Percentiles rank a stretch among this genome's conserved stretches.
Conservation (phyloP, 1,140 invertebrate species). For the Achatina immaculata region DNA sequence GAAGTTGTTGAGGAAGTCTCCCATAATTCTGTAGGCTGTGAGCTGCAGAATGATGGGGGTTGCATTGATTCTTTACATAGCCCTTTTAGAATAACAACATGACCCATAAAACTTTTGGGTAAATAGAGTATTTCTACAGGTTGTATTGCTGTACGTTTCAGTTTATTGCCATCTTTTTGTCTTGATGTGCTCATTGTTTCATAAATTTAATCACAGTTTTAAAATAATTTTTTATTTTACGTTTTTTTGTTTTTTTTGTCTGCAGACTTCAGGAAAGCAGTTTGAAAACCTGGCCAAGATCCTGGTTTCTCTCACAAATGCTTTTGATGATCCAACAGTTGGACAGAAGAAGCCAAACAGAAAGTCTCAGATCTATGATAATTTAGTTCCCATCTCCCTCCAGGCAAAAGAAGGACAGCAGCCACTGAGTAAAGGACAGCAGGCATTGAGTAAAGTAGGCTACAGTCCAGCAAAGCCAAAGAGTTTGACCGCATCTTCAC, state of each 20-base stretch:
- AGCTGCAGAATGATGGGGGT: no score
- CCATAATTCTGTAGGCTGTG: no score
- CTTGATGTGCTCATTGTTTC: no score
- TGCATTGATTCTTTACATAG: no score
- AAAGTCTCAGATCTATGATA: conserved; percentile 65
- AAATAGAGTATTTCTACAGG: no score
- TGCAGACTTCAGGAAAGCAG: conserved; percentile 64
- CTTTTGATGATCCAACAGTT: conserved; percentile 70
- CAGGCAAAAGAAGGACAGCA: conserved; percentile 10
- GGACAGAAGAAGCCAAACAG: conserved; percentile 50
- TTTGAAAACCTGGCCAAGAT: conserved; percentile 72
- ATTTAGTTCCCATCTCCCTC: conserved; percentile 46
- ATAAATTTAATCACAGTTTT: no score
- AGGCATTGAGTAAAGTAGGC: neutral
- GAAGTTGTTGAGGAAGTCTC: no score
- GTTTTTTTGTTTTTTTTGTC: neutral
- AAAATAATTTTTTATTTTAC: no score
- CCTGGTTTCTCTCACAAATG: conserved; percentile 74
- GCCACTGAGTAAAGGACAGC: neutral
- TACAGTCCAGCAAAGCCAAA: neutral
- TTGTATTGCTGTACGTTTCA: no score
- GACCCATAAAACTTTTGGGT: no score
- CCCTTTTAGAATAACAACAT: no score
- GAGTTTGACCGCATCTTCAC: conserved; percentile 43
- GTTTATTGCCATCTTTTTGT: no score